phyloP scores from a whole-genome alignment of 2,888 invertebrate species.

The Eutolmus rufibarbis region DNA sequence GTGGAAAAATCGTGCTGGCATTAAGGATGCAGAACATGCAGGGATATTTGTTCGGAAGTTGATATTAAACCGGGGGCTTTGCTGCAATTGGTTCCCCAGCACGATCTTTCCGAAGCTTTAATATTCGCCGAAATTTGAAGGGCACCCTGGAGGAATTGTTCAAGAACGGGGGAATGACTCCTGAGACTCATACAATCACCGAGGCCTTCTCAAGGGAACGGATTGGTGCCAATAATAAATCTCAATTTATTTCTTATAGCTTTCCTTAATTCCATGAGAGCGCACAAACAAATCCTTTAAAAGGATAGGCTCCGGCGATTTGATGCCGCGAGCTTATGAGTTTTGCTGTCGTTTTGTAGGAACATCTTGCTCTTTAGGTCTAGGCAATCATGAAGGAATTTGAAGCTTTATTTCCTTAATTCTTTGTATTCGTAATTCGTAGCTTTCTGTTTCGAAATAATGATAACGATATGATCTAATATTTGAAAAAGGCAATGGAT shows the following conservation, averaged over 20 bases:
- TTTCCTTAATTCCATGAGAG: background rate
- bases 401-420: background rate
- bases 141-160: background rate
- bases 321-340: background rate
- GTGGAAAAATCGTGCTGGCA: background rate
- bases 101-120: background rate
- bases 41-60: background rate
- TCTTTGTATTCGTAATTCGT: background rate
- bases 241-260: background rate
- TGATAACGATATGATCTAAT: background rate
- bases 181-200: background rate
- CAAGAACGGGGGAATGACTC: background rate
- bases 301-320: background rate
- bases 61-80: background rate
- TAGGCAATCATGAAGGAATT: background rate
- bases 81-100: background rate
- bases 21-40: conserved; percentile 7
- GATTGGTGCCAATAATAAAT: background rate
- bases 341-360: background rate
- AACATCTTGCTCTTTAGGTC: background rate
- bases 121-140: background rate
- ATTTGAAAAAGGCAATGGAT: background rate
- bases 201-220: background rate
- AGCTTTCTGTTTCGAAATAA: background rate
- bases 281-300: background rate